phyloP scores from a whole-genome alignment of 2,113 vertebrate species.

The Uria lomvia region DNA sequence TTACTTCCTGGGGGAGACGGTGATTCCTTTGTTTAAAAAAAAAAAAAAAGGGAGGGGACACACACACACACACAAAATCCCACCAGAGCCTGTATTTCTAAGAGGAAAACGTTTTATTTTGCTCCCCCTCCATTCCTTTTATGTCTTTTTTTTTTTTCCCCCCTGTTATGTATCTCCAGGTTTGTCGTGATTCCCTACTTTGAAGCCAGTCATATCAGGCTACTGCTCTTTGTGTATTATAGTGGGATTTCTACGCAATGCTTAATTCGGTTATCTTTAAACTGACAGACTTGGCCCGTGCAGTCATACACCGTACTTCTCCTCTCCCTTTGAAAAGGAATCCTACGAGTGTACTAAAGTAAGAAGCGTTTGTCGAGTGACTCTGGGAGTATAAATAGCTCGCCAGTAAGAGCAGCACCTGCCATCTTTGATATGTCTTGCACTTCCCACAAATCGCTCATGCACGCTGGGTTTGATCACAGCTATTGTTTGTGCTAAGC shows the following conservation, averaged over 20 bases:
- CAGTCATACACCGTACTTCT: not conserved
- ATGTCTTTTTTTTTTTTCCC: not conserved
- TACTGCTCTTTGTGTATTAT: not conserved
- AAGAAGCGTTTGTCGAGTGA: not conserved
- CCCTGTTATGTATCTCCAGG: not conserved
- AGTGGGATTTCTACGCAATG: not conserved
- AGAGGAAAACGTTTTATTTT: not conserved
- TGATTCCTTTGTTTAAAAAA: not conserved
- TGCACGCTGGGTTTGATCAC: not conserved
- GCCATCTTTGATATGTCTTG: conserved; percentile 15
- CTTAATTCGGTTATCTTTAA: not conserved
- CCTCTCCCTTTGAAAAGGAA: not conserved
- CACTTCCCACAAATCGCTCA: conserved; percentile 43
- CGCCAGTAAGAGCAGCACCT: conserved; percentile 6
- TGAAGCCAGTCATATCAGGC: not conserved
- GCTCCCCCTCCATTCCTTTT: not conserved
- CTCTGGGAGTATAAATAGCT: not conserved
- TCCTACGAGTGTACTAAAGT: not conserved
- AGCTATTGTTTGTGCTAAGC: conserved; percentile 63
- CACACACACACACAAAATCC: not conserved
- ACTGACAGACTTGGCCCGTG: not conserved
- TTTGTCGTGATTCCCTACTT: not conserved
- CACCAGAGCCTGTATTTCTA: not conserved
- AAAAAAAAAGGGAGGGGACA: not conserved
- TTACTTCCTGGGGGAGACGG: not conserved